Base-by-base conservation (phyloP, 1,140 invertebrate species). In the Helicoverpa armigera region DNA sequence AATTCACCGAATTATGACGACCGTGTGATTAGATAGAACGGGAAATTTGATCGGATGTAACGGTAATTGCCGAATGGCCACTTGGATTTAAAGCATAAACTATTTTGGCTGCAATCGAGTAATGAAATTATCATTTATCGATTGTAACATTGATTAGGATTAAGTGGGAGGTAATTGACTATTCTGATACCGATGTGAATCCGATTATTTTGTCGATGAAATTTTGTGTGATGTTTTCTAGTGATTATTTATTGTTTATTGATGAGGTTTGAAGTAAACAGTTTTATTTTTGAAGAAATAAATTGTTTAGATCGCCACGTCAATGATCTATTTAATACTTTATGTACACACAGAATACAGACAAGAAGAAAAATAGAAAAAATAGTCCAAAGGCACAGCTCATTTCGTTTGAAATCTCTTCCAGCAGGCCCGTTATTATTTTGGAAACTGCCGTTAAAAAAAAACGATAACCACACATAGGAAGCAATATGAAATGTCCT, bases 1-100 rank as follows among this genome's bases (percentile, higher is more conserved):
- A 43, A 43, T 43, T 43, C 35, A 7, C 35, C 35, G 35, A 43
- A 43, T 43, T 43, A 43, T 43, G 35, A 43, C 35, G 35, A 43
- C 9, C 35, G 35, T 43, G 35, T 65, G 61, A 65, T 65, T 65
- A 65, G 61, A 65, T 65, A 29, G 10, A 88, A 43, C 88, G 89
- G 83, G 84, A 83, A 86, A 87, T 84, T 86, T 85, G 87, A 88
- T 88, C 84, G 83, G 80, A 81, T 50, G 72, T 70, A 56, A 31
- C 48, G 23, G 29, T 35, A 63, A 63, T 31, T 31, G 31, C 60
- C 13, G 1, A 54, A 35, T 29, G 60, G 7, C 35, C 9, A 67
- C n/a, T 43, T 7, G 2, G 2, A 43, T 50, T 48, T 67, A 67
- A 48, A 67, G 5, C 35, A 43, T 43, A 67, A 67, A 48, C 63